Evolutionary conservation across 2,113 vertebrate genomes (phyloP).

Genomic region (Cottus gobio): DNA sequence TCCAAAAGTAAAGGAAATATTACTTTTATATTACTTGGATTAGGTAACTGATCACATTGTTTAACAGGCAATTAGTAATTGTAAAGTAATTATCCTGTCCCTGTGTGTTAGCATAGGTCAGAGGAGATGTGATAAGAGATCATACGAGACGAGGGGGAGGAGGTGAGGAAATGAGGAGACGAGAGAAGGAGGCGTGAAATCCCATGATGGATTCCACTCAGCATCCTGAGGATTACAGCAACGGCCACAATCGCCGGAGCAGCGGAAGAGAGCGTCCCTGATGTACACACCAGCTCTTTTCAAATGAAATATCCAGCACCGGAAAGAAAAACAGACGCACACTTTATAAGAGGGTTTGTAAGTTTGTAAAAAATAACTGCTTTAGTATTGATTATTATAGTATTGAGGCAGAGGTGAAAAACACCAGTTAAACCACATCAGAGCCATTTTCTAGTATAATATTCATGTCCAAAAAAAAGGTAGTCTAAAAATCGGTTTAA

Average conservation of each 20-base stretch:
- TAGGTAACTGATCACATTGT: neutral
- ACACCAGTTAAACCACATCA: neutral
- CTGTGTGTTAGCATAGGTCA: slow-evolving; percentile 3
- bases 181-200: slow-evolving; percentile 60
- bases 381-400: neutral
- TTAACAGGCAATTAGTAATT: neutral
- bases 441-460: neutral
- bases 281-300: slow-evolving; percentile 37
- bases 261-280: slow-evolving; percentile 17
- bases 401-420: neutral
- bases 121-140: slow-evolving; percentile 24
- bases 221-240: slow-evolving; percentile 60
- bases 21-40: neutral
- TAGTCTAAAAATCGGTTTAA: neutral
- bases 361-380: too few relatives aligned
- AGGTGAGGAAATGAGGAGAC: slow-evolving; percentile 37
- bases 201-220: slow-evolving; percentile 57
- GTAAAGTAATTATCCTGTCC: neutral
- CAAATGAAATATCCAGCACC: slow-evolving; percentile 43
- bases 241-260: slow-evolving; percentile 31
- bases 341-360: neutral
- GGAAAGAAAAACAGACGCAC: slow-evolving; percentile 37
- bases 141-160: slow-evolving; percentile 22
- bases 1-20: neutral
- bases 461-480: too few relatives aligned